A percentile compares a stretch with the other conserved stretches of the same genome.
Evolutionary conservation across 1,140 invertebrate species (phyloP).

Genomic region (Papilio glaucus): DNA sequence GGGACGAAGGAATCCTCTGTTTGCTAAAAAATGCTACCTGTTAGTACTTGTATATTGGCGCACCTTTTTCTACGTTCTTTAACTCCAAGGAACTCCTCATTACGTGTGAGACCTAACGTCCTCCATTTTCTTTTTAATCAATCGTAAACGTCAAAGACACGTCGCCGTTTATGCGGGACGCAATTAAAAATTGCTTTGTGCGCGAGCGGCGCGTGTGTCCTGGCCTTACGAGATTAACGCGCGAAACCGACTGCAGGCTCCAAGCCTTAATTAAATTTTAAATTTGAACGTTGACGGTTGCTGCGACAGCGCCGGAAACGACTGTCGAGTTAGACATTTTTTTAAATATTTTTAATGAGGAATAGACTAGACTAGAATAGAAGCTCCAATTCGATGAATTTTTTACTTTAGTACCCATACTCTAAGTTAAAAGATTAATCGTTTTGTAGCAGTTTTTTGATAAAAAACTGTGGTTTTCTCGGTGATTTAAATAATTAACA

Average conservation of each 20-base stretch:
- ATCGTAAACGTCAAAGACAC: constrained; percentile 65
- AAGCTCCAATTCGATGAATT: neutral
- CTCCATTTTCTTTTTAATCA: constrained; percentile 66
- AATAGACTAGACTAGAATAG: too few species aligned
- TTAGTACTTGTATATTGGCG: neutral
- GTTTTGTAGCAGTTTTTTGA: too few species aligned
- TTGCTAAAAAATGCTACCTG: neutral
- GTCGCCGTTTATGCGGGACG: constrained; percentile 52
- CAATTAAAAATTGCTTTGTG: constrained; percentile 72
- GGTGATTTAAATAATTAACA: too few species aligned
- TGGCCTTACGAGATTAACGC: constrained; percentile 61
- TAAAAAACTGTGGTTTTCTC: too few species aligned
- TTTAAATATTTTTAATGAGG: constrained; percentile 26
- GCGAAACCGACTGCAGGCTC: constrained; percentile 54
- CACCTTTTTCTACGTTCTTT: neutral
- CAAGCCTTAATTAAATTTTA: constrained; percentile 65
- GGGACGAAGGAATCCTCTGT: too few species aligned
- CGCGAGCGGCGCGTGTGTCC: constrained; percentile 54
- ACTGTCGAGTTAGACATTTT: constrained; percentile 14
- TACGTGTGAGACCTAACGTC: constrained; percentile 35
- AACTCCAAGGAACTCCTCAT: constrained; percentile 43
- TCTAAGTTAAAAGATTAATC: too few species aligned
- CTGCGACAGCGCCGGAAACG: constrained; percentile 26
- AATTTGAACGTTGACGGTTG: constrained; percentile 55
- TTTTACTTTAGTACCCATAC: too few species aligned